Evolutionary conservation across 2,113 vertebrate species (phyloP).

Genomic region (Tenebrosternarchus preto): DNA sequence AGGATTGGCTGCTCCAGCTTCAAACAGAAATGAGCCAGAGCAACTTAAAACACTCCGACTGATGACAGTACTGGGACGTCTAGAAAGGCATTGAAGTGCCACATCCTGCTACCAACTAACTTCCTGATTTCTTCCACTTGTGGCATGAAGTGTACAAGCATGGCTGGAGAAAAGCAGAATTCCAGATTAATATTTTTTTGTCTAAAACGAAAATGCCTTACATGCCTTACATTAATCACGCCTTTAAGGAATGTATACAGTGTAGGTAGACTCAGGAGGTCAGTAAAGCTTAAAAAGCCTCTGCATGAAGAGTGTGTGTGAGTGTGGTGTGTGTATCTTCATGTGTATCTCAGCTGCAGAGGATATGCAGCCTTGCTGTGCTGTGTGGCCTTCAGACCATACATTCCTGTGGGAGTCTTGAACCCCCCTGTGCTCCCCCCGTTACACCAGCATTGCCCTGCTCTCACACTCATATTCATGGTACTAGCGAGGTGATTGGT

Average conservation of each 20-base stretch:
- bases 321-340: neutral
- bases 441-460: slow-evolving; percentile 59
- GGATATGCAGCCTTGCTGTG: slow-evolving; percentile 24
- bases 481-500: slow-evolving; percentile 61
- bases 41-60: slow-evolving; percentile 10
- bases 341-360: slow-evolving; percentile 11
- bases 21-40: slow-evolving; percentile 10
- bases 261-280: slow-evolving; percentile 30
- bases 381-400: slow-evolving; percentile 44
- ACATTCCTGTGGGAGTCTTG: slow-evolving; percentile 49
- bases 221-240: slow-evolving; percentile 30
- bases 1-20: neutral
- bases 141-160: slow-evolving; percentile 15
- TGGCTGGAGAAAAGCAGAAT: slow-evolving; percentile 7
- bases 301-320: slow-evolving; percentile 3
- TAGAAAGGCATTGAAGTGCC: slow-evolving; percentile 3
- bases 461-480: slow-evolving; percentile 62
- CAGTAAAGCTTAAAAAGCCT: slow-evolving; percentile 34
- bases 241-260: slow-evolving; percentile 31
- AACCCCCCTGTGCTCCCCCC: slow-evolving; percentile 39
- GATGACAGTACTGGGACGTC: slow-evolving; percentile 14
- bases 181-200: slow-evolving; percentile 26
- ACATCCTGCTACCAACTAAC: neutral
- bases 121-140: slow-evolving; percentile 18
- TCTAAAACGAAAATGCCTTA: slow-evolving; percentile 28